These are phyloP conservation scores for Solenopsis fugax DNA, from an alignment of 1,140 invertebrate species.

Conservation along the genomic window DNA sequence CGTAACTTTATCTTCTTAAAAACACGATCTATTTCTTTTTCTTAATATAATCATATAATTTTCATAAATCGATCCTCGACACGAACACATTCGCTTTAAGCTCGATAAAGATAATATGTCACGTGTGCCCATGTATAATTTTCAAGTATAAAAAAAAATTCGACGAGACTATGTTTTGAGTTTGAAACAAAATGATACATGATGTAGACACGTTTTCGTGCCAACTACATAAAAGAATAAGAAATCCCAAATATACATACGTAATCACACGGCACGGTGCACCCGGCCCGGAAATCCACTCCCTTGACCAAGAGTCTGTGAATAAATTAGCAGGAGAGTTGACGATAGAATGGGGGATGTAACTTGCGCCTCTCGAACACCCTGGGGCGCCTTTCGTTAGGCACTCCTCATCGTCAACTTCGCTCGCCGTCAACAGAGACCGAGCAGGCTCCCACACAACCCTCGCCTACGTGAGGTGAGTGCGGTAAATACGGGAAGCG, in stretches of 20 bases:
- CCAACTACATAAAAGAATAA: neutral
- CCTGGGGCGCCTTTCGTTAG: slow-evolving; percentile 26
- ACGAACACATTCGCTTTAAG: neutral
- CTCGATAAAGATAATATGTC: neutral
- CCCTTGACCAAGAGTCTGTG: slow-evolving; percentile 66
- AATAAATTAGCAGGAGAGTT: slow-evolving; percentile 72
- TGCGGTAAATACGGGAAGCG: slow-evolving; percentile 33
- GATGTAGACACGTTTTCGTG: neutral
- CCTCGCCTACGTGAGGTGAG: slow-evolving; percentile 1
- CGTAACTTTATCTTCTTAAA: neutral
- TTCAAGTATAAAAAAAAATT: neutral
- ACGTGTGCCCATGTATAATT: neutral
- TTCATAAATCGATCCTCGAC: neutral
- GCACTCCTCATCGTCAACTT: slow-evolving; percentile 57
- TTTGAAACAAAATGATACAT: neutral
- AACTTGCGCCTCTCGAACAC: slow-evolving; percentile 30
- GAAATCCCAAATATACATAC: neutral
- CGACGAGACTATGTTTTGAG: neutral
- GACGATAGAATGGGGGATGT: neutral
- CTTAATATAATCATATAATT: slow-evolving; percentile 20
- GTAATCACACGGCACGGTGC: neutral
- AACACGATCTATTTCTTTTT: neutral
- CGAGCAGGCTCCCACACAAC: slow-evolving; percentile 13
- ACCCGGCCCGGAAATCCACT: slow-evolving; percentile 24
- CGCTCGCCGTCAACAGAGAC: neutral